phyloP scores from a whole-genome alignment of 2,113 vertebrate species.

The Nycticryphes semicollaris region DNA sequence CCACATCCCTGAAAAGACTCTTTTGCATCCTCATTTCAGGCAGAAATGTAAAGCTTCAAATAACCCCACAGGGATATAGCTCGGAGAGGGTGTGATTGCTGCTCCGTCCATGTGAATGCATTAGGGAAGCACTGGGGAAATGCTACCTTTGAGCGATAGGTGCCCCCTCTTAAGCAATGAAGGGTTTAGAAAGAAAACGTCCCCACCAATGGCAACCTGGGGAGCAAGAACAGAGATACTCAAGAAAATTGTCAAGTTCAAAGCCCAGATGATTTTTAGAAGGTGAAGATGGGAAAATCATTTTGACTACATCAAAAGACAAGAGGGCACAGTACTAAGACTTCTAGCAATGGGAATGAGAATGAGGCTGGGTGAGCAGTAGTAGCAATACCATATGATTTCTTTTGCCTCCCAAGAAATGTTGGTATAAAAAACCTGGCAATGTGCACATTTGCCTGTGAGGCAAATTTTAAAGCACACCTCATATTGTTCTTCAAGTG shows the following conservation, averaged over 20 bases:
- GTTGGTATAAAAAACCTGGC: not conserved
- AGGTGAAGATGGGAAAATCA: not conserved
- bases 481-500: not conserved
- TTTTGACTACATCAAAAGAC: not conserved
- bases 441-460: not conserved
- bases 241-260: not conserved
- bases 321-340: not conserved
- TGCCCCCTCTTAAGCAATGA: too few relatives aligned
- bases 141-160: not conserved
- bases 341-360: not conserved
- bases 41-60: not conserved
- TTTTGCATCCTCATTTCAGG: not conserved
- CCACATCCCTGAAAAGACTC: not conserved
- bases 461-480: not conserved
- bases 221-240: not conserved
- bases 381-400: not conserved
- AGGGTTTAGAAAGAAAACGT: not conserved
- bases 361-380: not conserved
- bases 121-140: not conserved
- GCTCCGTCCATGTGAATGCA: not conserved
- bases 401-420: not conserved
- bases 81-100: not conserved
- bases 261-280: not conserved
- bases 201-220: not conserved
- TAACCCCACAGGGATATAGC: accelerated